Conservation (phyloP, 2,113 vertebrate species). For the Tretioscincus oriximinensis region DNA sequence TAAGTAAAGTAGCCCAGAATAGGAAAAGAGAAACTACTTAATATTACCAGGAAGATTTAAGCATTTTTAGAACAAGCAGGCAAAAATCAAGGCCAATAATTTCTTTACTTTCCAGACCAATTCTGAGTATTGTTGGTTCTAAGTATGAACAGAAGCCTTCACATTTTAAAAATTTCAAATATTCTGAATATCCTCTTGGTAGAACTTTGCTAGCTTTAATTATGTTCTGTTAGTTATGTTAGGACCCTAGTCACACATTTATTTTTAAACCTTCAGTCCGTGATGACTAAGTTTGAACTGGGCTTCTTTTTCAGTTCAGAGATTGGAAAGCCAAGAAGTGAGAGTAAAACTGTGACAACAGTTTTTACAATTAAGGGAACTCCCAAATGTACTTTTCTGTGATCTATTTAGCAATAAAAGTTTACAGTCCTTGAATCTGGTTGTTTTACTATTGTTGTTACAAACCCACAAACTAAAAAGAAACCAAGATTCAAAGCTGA, state of each 20-base stretch:
- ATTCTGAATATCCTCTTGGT: not conserved
- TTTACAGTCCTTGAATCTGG: constrained; percentile 4
- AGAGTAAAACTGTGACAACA: too few species aligned
- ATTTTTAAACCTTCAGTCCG: too few species aligned
- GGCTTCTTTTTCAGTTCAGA: not conserved
- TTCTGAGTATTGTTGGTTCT: not conserved
- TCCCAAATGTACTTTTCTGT: not conserved
- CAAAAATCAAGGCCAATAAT: not conserved
- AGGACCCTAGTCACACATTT: too few species aligned
- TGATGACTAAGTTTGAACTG: too few species aligned
- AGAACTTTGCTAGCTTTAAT: not conserved
- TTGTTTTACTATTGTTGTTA: constrained; percentile 28
- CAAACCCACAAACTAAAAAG: constrained; percentile 52
- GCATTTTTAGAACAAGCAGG: not conserved
- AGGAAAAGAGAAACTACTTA: not conserved
- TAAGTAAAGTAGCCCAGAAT: too few species aligned
- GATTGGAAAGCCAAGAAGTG: not conserved
- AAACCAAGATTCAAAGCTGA: constrained; percentile 56
- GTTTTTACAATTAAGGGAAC: not conserved
- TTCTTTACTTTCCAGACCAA: not conserved
- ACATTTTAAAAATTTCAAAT: not conserved
- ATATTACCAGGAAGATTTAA: not conserved
- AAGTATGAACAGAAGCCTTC: not conserved
- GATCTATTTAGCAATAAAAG: not conserved
- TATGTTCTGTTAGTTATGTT: not conserved